These are phyloP conservation scores for Nudaria mundana DNA, from an alignment of 2,888 invertebrate species.

Conservation along the genomic window DNA sequence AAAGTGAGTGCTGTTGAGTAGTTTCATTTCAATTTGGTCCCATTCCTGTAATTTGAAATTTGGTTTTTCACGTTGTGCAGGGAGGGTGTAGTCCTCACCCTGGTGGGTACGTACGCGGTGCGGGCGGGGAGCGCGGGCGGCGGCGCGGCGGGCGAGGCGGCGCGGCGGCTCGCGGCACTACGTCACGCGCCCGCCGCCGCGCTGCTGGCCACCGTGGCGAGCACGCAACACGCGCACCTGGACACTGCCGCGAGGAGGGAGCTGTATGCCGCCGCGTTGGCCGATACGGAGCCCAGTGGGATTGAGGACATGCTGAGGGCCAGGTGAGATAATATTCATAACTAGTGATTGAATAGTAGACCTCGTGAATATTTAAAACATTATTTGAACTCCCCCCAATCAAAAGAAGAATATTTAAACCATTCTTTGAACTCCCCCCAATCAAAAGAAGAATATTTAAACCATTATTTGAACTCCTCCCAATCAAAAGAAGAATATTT, in stretches of 20 bases:
- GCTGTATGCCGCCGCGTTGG: slow-evolving; percentile 52
- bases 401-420: too few species aligned
- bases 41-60: too few species aligned
- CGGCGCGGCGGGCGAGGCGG: slow-evolving; percentile 45
- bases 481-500: too few species aligned
- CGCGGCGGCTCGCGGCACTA: slow-evolving; percentile 41
- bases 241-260: slow-evolving; percentile 41
- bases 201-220: slow-evolving; percentile 45
- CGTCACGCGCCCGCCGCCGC: slow-evolving; percentile 19
- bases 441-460: too few species aligned
- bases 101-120: slow-evolving; percentile 41
- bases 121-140: slow-evolving; percentile 44
- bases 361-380: too few species aligned
- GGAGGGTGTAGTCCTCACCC: slow-evolving; percentile 54
- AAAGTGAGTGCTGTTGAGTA: too few species aligned
- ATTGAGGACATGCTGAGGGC: slow-evolving; percentile 43
- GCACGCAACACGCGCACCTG: slow-evolving; percentile 44
- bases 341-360: too few species aligned
- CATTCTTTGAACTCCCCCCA: too few species aligned
- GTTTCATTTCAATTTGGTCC: too few species aligned
- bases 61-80: too few species aligned
- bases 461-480: too few species aligned
- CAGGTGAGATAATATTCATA: slow-evolving; percentile 34
- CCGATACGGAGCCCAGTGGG: slow-evolving; percentile 26
- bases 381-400: too few species aligned